Evolutionary conservation across 2,797 vertebrate genomes (phyloP), one percentile per base, ranked within the genome.

Genomic region (Myripristis murdjan): DNA sequence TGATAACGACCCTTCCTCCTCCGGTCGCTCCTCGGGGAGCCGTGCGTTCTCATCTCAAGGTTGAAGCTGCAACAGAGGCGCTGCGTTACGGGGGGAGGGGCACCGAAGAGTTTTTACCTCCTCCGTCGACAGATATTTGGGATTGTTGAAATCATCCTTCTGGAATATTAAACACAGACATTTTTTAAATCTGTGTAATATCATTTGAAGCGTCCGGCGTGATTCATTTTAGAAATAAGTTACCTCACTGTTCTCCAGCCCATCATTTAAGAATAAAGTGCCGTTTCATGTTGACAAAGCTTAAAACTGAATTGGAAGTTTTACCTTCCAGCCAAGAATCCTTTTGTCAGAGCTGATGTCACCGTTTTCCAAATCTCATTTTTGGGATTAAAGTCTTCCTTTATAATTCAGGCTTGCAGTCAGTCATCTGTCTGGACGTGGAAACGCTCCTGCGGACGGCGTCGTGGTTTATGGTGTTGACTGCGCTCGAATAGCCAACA

Each of bases 1-100:
- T 85, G 77, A 89, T 89, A 91, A 89, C 53, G 47, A 81, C 82
- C 64, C 83, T 62, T n/a, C n/a, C n/a, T 79, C 62, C 76, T 74
- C 77, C 70, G 24, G 41, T 26, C 4, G 14, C 66, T 80, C 79
- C 83, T 72, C 46, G 0, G 77, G 86, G 80, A 80, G 5, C 48
- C 48, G 15, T 16, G 15, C 18, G 8, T 69, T 68, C 77, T 85
- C 71, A 72, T 86, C 70, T 82, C 81, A 91, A 81, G 88, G 83
- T 78, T 87, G 75, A 60, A 69, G 71, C 60, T 75, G 63, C 71
- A 77, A 70, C 59, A 74, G 47, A 63, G 31, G 57, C 68, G 9
- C 51, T 8, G 68, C 31, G 11, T 52, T 11, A 35, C 55, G 75
- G 48, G 63, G 74, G 33, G 35, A 47, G 49, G 0, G 8, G 46